A percentile compares a stretch with the other conserved stretches of the same genome.
Evolutionary conservation across 2,888 invertebrate genomes (phyloP).

Genomic region (Pyrrhopygopsis socrates): DNA sequence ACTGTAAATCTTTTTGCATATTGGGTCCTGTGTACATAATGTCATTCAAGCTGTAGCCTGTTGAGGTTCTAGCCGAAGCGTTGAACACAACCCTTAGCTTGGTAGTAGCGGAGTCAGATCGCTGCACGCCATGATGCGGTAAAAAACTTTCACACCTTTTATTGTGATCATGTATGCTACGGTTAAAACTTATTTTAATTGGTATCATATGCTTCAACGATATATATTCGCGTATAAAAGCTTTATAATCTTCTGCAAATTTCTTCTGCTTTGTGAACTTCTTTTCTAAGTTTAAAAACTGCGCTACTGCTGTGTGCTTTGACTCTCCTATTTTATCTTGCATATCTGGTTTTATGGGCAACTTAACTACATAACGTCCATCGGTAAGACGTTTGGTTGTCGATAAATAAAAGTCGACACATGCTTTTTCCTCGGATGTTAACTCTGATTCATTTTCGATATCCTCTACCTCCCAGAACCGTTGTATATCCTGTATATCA

Average conservation of each 20-base stretch:
- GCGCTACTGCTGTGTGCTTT: slow-evolving; percentile 55
- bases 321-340: slow-evolving; percentile 48
- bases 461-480: no score
- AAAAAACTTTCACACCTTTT: neutral
- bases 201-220: neutral
- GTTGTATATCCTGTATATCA: no score
- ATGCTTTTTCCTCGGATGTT: no score
- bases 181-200: neutral
- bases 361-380: slow-evolving; percentile 46
- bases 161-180: neutral
- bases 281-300: slow-evolving; percentile 56
- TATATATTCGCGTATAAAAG: neutral
- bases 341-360: slow-evolving; percentile 50
- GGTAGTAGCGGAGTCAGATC: no score
- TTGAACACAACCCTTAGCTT: slow-evolving; percentile 61
- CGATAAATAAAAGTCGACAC: neutral
- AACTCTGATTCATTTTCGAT: no score
- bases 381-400: slow-evolving; percentile 35
- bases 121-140: neutral
- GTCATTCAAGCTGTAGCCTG: slow-evolving; percentile 71
- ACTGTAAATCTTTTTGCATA: slow-evolving; percentile 40
- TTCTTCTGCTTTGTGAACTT: neutral
- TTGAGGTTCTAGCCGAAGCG: slow-evolving; percentile 67
- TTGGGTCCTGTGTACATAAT: slow-evolving; percentile 74
- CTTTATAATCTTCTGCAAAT: neutral